Percentiles rank a stretch among this genome's conserved stretches.
phyloP scores from a whole-genome alignment of 2,797 vertebrate genomes.

The Enteromius paludinosus region DNA sequence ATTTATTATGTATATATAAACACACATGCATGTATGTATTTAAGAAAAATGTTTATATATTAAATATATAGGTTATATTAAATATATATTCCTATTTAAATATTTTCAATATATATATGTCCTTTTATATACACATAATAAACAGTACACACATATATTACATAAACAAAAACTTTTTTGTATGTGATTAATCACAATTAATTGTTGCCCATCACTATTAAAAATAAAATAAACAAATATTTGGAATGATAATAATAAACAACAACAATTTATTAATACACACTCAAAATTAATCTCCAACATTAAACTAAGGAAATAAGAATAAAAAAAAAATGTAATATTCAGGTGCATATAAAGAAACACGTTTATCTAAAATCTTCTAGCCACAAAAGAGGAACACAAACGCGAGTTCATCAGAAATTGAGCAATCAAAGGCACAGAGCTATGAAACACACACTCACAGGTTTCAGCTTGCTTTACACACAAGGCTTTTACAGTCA shows the following conservation, averaged over 20 bases:
- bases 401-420: not conserved
- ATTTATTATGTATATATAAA: too few relatives aligned
- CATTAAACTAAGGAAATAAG: not conserved
- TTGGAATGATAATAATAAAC: not conserved
- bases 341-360: not conserved
- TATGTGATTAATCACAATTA: too few relatives aligned
- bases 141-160: too few relatives aligned
- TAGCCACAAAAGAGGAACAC: slow-evolving; percentile 16
- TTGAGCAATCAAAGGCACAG: slow-evolving; percentile 33
- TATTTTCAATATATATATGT: too few relatives aligned
- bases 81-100: too few relatives aligned
- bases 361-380: slow-evolving; percentile 20
- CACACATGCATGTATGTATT: too few relatives aligned
- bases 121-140: too few relatives aligned
- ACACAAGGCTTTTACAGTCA: not conserved
- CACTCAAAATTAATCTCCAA: not conserved
- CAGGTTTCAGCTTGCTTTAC: slow-evolving; percentile 17
- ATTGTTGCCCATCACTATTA: too few relatives aligned
- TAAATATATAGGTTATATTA: too few relatives aligned
- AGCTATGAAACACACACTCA: not conserved
- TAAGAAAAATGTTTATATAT: too few relatives aligned
- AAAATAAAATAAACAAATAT: not conserved
- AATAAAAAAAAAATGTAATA: not conserved
- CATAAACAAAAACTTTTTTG: too few relatives aligned
- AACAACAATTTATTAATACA: not conserved